Evolutionary conservation across 2,113 vertebrate species (phyloP).

Genomic region (Climacteris rufus): DNA sequence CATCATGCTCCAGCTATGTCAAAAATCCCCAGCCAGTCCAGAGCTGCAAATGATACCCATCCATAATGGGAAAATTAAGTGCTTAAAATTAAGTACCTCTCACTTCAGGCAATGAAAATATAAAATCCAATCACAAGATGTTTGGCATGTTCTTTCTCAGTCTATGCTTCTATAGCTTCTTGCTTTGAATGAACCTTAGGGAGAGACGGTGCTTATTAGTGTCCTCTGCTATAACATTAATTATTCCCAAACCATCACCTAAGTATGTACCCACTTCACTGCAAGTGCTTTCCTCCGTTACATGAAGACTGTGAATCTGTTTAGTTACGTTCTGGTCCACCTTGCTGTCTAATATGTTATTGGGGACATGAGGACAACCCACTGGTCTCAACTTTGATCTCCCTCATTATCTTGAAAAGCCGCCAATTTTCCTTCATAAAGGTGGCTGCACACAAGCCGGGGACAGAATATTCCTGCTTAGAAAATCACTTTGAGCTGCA

Average conservation of each 20-base stretch:
- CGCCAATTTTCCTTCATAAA: background rate
- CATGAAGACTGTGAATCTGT: background rate
- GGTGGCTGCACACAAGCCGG: rapidly evolving
- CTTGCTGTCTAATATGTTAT: background rate
- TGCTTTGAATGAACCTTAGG: background rate
- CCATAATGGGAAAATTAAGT: background rate
- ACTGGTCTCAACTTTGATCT: background rate
- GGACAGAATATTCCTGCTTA: background rate
- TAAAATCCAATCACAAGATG: background rate
- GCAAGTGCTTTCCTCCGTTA: background rate
- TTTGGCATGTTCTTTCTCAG: background rate
- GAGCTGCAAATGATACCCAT: background rate
- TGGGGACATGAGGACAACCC: background rate
- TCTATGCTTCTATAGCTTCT: background rate
- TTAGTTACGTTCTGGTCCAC: background rate
- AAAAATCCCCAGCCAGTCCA: constrained; percentile 8
- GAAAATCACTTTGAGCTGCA: background rate
- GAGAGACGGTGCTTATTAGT: background rate
- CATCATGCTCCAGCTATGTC: constrained; percentile 20
- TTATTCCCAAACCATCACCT: background rate
- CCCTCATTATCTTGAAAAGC: background rate
- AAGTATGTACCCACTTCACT: rapidly evolving
- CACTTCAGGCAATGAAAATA: background rate
- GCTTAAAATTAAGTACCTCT: constrained; percentile 23
- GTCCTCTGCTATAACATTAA: background rate